Evolutionary conservation across 2,797 vertebrate genomes (phyloP), one percentile per base, ranked within the genome.

Genomic region (Euphonia xanthogaster): DNA sequence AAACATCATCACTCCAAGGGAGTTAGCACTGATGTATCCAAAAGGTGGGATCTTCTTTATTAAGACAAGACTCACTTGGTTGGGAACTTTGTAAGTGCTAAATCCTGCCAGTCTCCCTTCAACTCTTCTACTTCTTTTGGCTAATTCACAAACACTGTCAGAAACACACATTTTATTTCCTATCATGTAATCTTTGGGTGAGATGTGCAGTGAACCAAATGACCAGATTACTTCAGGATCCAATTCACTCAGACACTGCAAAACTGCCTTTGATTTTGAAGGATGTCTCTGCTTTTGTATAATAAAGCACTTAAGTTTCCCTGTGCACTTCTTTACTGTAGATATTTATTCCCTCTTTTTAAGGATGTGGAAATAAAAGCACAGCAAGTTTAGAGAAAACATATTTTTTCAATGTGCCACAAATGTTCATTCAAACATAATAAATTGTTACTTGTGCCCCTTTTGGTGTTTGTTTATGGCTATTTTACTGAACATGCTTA

Each of bases 311-410:
- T 95, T 73, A 71, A 71, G 37, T 77, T 40, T 91, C 77, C 35
- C 70, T 84, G 30, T 40, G 31, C 54, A 23, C 31, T 91, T 88
- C 72, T 81, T 48, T 81, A 65, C 48, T 68, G 28, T 30, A 63
- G 53, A 81, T 58, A 80, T 90, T 92, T 72, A 79, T 67, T 94
- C 48, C 30, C 23, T 42, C 6, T 3, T 86, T 92, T 90, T 72
- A 93, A 89, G 88, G 47, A 84, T 22, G 20, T 25, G 19, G 16
- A 95, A 93, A 93, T 87, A 90, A 72, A 93, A 93, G 33, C 79
- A 81, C 33, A 75, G 67, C 60, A 80, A 94, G n/a, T 72, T 57
- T 45, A 83, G 44, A 71, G 51, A 96, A 88, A 94, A 82, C 25
- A 5, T 39, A 9, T 71, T 77, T 92, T 90, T 55, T 10, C 55